phyloP scores from a whole-genome alignment of 2,888 invertebrate genomes.

The Oegoconia quadripuncta region DNA sequence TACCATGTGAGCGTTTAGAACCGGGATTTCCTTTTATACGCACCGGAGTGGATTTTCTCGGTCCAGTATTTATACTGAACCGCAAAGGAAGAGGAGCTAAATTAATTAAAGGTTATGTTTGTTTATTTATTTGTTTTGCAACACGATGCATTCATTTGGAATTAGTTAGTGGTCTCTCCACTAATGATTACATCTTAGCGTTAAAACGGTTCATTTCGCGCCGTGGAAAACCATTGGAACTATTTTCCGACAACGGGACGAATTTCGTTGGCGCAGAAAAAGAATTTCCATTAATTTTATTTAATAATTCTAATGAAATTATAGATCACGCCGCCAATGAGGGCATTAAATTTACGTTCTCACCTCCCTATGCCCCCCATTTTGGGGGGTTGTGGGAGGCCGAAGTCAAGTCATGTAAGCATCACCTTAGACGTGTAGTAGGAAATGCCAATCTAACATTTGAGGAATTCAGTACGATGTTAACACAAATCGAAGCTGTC shows the following conservation, averaged over 20 bases:
- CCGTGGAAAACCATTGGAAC: neutral
- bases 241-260: neutral
- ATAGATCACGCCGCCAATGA: neutral
- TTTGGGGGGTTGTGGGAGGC: slow-evolving; percentile 9
- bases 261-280: neutral
- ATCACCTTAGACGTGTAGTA: slow-evolving; percentile 5
- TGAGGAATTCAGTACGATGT: slow-evolving; percentile 7
- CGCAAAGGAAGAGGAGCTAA: neutral
- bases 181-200: slow-evolving; percentile 12
- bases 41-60: neutral
- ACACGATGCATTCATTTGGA: slow-evolving; percentile 16
- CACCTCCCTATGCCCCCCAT: slow-evolving; percentile 10
- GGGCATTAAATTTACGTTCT: slow-evolving; percentile 12
- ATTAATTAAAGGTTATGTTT: neutral
- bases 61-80: neutral
- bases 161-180: slow-evolving; percentile 15
- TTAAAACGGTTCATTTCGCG: slow-evolving; percentile 13
- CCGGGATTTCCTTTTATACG: slow-evolving; percentile 11
- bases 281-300: too few species aligned
- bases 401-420: slow-evolving; percentile 7
- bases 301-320: neutral
- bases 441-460: slow-evolving; percentile 4
- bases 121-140: slow-evolving; percentile 13
- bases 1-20: slow-evolving; percentile 11
- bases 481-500: slow-evolving; percentile 11